Conservation (phyloP, 2,888 invertebrate genomes). For the Drosophila tanythrix region DNA sequence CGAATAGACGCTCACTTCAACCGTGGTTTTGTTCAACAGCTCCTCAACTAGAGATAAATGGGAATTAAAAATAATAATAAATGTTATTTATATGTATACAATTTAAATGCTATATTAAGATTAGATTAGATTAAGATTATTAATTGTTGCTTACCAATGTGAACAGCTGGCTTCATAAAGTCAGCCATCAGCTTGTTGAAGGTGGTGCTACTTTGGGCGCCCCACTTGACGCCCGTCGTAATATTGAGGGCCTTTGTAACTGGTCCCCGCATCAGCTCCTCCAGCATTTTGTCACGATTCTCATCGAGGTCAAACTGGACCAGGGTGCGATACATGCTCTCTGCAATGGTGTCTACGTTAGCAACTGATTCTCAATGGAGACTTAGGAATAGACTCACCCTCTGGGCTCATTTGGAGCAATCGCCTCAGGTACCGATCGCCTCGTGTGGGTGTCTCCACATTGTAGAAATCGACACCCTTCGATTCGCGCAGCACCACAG, state of each 20-base stretch:
- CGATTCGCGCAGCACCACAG: constrained; percentile 87
- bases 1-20: constrained; percentile 90
- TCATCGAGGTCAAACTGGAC: constrained; percentile 80
- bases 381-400: constrained; percentile 28
- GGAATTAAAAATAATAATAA: not conserved
- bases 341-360: constrained; percentile 45
- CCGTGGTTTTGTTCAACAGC: constrained; percentile 88
- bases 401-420: constrained; percentile 41
- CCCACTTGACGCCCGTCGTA: constrained; percentile 88
- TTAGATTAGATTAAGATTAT: too few species aligned
- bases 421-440: constrained; percentile 52
- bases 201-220: constrained; percentile 87
- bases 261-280: constrained; percentile 89
- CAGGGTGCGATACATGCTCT: constrained; percentile 81
- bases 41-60: constrained; percentile 87
- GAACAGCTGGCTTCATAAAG: constrained; percentile 92
- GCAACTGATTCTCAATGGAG: not conserved
- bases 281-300: constrained; percentile 81
- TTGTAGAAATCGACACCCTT: constrained; percentile 92
- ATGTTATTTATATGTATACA: not conserved
- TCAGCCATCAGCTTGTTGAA: constrained; percentile 88
- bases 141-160: constrained; percentile 86
- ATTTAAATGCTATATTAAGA: not conserved
- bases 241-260: constrained; percentile 89
- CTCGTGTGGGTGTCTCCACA: constrained; percentile 86